Percentiles rank a stretch among this genome's conserved stretches.
Conservation (phyloP, 2,113 vertebrate genomes). For the Cygnus buccinator region DNA sequence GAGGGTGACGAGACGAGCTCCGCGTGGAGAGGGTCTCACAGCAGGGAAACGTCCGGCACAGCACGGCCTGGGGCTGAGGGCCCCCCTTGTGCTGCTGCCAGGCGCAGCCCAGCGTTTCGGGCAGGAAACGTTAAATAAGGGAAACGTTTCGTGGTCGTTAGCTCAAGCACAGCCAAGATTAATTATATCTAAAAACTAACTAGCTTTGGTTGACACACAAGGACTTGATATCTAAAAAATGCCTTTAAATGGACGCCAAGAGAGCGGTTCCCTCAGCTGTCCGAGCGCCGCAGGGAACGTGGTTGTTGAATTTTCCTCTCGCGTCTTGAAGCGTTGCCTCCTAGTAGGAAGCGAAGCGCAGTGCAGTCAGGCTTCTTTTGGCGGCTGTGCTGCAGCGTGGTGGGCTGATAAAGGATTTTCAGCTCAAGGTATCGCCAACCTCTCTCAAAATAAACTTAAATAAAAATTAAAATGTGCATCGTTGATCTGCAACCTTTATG, state of each 20-base stretch:
- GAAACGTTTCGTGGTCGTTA: accelerated
- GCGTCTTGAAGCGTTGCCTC: neutral
- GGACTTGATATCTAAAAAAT: neutral
- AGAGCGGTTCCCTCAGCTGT: neutral
- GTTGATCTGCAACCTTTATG: neutral
- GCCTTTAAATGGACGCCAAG: neutral
- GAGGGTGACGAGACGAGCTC: neutral
- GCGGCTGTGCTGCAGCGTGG: neutral
- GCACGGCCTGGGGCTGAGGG: neutral
- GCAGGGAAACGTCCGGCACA: neutral
- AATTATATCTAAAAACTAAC: neutral
- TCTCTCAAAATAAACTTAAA: neutral
- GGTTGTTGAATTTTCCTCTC: neutral
- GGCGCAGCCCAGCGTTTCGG: neutral
- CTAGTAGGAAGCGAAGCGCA: accelerated
- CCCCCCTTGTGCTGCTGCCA: neutral
- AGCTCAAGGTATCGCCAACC: neutral
- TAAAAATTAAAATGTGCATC: neutral
- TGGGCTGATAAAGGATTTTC: neutral
- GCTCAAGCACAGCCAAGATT: neutral
- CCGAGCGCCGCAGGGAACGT: accelerated
- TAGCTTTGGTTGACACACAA: neutral
- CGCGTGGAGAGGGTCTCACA: neutral
- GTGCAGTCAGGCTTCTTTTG: neutral
- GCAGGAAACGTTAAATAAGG: neutral